Percentiles rank a stretch among this genome's conserved stretches.
Evolutionary conservation across 2,797 vertebrate genomes (phyloP).

Genomic region (Coilia nasus): DNA sequence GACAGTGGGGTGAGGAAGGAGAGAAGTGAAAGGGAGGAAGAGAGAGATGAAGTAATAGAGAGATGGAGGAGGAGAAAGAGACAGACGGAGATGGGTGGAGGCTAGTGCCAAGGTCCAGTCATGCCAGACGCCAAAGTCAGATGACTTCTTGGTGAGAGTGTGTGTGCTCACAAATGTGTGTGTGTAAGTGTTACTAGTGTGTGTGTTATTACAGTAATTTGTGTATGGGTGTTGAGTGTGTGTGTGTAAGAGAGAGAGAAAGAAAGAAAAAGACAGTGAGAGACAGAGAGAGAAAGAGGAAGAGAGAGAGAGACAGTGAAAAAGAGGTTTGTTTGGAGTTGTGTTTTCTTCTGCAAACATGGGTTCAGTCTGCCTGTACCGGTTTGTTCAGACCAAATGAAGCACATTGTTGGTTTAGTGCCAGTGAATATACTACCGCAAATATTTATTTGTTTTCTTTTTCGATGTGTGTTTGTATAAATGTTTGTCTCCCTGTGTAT

Average conservation of each 20-base stretch:
- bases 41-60: too few species aligned
- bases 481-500: neutral
- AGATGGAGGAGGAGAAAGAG: too few species aligned
- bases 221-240: neutral
- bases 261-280: neutral
- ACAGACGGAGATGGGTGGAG: neutral
- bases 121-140: neutral
- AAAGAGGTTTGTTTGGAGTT: constrained; percentile 21
- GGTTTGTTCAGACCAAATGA: neutral
- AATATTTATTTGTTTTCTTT: neutral
- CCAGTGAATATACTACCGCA: neutral
- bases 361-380: neutral
- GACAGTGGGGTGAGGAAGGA: too few species aligned
- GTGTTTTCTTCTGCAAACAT: constrained; percentile 2
- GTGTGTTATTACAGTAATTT: neutral
- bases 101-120: neutral
- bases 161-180: neutral
- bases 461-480: neutral
- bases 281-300: neutral
- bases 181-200: neutral
- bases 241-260: neutral
- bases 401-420: neutral
- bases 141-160: neutral
- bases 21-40: too few species aligned
- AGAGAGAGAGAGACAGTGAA: neutral